Conservation (phyloP, 1,140 invertebrate genomes). For the Orius insidiosus region DNA sequence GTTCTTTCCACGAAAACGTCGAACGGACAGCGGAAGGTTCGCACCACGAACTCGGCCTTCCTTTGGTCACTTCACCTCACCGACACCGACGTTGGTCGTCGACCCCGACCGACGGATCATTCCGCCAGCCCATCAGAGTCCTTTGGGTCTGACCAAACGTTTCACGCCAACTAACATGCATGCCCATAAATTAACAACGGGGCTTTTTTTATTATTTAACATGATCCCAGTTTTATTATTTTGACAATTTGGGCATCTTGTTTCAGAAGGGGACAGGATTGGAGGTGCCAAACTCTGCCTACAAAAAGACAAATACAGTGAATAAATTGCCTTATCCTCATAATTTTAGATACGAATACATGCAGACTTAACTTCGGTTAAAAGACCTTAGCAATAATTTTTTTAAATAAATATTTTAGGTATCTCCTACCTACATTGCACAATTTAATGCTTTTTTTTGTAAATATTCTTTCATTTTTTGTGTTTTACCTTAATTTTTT, state of each 20-base stretch:
- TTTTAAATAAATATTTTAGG: no score
- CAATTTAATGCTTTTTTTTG: no score
- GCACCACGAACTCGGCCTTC: conserved; percentile 21
- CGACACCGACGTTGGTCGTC: conserved; percentile 19
- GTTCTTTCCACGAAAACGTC: conserved; percentile 60
- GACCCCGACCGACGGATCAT: conserved; percentile 16
- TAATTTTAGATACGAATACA: no score
- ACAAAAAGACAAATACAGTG: conserved; percentile 13
- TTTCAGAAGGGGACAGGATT: conserved; percentile 13
- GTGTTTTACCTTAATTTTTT: no score
- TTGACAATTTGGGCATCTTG: conserved; percentile 1
- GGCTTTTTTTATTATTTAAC: neutral
- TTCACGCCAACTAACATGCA: conserved; percentile 4
- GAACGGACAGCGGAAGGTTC: conserved; percentile 25
- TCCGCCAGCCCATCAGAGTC: conserved; percentile 16
- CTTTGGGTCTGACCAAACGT: conserved; percentile 18
- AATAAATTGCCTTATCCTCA: no score
- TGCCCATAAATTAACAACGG: conserved; percentile 5
- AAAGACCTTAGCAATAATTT: no score
- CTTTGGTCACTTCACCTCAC: conserved; percentile 15
- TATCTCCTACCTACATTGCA: no score
- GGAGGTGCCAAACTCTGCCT: conserved; percentile 13
- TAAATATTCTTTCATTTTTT: no score
- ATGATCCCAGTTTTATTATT: neutral
- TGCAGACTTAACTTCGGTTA: no score